Evolutionary conservation across 2,113 vertebrate genomes (phyloP).

Genomic region (Barbus barbus): DNA sequence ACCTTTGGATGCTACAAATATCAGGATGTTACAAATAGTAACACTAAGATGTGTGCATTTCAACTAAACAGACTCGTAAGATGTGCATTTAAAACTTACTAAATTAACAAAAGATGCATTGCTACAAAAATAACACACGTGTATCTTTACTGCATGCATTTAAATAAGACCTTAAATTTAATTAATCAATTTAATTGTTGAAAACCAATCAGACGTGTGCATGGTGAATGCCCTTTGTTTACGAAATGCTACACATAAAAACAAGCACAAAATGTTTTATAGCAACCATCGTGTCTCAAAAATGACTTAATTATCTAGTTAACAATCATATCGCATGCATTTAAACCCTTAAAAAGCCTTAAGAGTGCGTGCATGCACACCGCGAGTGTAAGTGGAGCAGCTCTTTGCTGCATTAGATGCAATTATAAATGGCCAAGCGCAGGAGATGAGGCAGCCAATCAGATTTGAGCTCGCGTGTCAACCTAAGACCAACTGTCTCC

Average conservation of each 20-base stretch:
- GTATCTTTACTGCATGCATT: neutral
- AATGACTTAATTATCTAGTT: neutral
- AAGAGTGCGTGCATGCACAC: too few relatives aligned
- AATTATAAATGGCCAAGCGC: constrained; percentile 99
- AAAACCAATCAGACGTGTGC: too few relatives aligned
- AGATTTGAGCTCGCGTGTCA: constrained; percentile 98
- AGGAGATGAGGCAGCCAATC: constrained; percentile 94
- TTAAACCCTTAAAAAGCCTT: neutral
- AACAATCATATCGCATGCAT: neutral
- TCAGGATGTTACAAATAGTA: too few relatives aligned
- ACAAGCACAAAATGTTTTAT: too few relatives aligned
- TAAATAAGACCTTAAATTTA: too few relatives aligned
- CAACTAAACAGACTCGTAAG: neutral
- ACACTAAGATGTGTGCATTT: neutral
- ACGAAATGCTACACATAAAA: too few relatives aligned
- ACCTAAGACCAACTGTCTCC: constrained; percentile 99
- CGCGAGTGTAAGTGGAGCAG: constrained; percentile 68
- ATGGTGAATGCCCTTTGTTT: too few relatives aligned
- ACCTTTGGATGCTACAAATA: neutral
- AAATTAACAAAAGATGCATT: neutral
- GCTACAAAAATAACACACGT: neutral
- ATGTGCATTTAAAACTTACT: neutral
- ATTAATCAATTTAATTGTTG: too few relatives aligned
- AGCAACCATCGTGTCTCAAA: too few relatives aligned
- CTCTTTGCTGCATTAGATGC: constrained; percentile 94